Evolutionary conservation across 2,113 vertebrate species (phyloP).

Genomic region (Apus apus): DNA sequence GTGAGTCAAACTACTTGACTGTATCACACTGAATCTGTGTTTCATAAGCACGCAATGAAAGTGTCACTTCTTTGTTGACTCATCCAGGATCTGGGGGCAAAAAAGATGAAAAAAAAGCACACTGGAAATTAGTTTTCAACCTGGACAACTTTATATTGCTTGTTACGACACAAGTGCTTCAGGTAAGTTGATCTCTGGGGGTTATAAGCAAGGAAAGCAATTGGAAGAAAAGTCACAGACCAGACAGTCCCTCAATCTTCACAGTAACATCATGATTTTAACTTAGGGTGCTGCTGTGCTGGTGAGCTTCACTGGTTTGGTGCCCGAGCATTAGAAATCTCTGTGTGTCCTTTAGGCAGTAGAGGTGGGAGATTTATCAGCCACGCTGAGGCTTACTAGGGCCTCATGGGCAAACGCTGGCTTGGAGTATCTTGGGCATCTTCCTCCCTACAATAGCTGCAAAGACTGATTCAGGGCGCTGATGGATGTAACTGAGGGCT

Average conservation of each 20-base stretch:
- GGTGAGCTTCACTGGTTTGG: background rate
- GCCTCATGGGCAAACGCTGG: background rate
- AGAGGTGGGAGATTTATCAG: background rate
- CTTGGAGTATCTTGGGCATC: background rate
- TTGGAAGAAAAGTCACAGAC: background rate
- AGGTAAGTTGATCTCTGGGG: background rate
- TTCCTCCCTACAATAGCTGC: background rate
- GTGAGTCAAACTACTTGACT: background rate
- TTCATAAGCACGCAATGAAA: background rate
- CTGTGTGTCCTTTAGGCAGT: background rate
- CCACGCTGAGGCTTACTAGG: rapidly evolving
- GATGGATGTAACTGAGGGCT: rapidly evolving
- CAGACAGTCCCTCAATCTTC: background rate
- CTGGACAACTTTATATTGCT: background rate
- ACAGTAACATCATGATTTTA: background rate
- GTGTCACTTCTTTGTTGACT: background rate
- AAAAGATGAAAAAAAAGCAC: background rate
- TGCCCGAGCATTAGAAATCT: background rate
- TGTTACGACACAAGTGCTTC: background rate
- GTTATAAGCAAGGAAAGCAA: background rate
- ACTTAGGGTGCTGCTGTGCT: background rate
- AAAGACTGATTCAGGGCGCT: background rate
- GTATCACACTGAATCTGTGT: background rate
- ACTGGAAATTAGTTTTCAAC: background rate
- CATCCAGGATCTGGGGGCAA: background rate